Percentiles rank a stretch among this genome's conserved stretches.
These are phyloP conservation scores for Polydrusus cervinus DNA, from an alignment of 2,888 invertebrate genomes.

Conservation along the genomic window DNA sequence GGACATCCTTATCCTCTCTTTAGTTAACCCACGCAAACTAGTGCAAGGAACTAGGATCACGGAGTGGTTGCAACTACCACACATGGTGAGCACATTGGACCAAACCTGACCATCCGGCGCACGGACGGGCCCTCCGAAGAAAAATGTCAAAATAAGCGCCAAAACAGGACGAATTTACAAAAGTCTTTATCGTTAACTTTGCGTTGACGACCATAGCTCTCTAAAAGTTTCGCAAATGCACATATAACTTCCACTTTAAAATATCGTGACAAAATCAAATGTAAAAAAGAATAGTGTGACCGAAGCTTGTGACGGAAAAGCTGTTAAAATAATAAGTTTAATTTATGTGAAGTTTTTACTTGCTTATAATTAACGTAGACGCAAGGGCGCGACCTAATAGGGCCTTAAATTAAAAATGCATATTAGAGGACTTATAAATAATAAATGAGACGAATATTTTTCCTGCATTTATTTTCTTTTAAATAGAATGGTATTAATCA, in stretches of 20 bases:
- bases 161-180: too few species aligned
- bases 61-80: too few species aligned
- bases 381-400: constrained; percentile 22
- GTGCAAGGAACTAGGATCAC: too few species aligned
- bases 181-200: too few species aligned
- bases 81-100: too few species aligned
- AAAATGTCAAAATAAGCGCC: too few species aligned
- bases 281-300: constrained; percentile 25
- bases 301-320: constrained; percentile 7
- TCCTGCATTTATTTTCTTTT: not conserved
- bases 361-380: constrained; percentile 19
- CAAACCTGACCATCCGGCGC: too few species aligned
- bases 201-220: not conserved
- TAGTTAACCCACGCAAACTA: too few species aligned
- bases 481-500: not conserved
- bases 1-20: too few species aligned
- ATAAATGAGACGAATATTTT: not conserved
- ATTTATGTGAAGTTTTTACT: constrained; percentile 38
- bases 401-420: constrained; percentile 23
- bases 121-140: too few species aligned
- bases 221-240: not conserved
- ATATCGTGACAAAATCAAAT: constrained; percentile 30
- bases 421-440: constrained; percentile 16
- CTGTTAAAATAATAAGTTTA: constrained; percentile 29
- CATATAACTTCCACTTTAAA: not conserved